Evolutionary conservation across 2,797 vertebrate species (phyloP).

Genomic region (Leptatherina wallacei): DNA sequence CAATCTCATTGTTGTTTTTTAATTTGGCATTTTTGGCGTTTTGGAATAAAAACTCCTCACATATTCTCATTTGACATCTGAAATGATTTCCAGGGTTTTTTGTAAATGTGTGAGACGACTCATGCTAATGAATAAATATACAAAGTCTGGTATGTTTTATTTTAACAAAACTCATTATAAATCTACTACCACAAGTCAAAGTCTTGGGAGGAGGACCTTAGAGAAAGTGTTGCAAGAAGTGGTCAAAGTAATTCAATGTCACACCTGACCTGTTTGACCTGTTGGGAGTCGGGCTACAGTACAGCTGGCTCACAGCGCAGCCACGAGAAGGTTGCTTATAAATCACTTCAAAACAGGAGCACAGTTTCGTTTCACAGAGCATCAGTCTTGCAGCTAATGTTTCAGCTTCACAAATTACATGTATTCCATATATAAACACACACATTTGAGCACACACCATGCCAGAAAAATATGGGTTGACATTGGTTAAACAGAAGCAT

Average conservation of each 20-base stretch:
- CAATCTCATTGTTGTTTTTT: too few species aligned
- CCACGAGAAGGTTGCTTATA: neutral
- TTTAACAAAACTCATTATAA: neutral
- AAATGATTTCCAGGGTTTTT: too few species aligned
- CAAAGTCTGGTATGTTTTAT: neutral
- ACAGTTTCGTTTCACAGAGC: conserved; percentile 33
- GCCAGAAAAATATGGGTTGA: neutral
- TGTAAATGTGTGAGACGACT: too few species aligned
- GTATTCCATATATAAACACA: neutral
- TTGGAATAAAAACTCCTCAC: neutral
- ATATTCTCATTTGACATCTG: too few species aligned
- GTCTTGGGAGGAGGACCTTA: neutral
- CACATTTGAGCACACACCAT: neutral
- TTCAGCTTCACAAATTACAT: neutral
- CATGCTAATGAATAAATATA: neutral
- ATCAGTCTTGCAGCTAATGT: neutral
- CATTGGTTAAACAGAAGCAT: neutral
- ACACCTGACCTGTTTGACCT: neutral
- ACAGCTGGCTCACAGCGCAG: neutral
- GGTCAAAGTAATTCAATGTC: conserved; percentile 22
- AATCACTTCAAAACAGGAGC: conserved; percentile 11
- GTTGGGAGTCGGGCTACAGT: conserved; percentile 17
- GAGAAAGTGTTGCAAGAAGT: conserved; percentile 3
- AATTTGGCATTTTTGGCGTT: too few species aligned
- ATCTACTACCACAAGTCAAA: conserved; percentile 13